Percentiles rank a stretch among this genome's conserved stretches.
Conservation (phyloP, 2,888 invertebrate species). For the Eretmocerus hayati region DNA sequence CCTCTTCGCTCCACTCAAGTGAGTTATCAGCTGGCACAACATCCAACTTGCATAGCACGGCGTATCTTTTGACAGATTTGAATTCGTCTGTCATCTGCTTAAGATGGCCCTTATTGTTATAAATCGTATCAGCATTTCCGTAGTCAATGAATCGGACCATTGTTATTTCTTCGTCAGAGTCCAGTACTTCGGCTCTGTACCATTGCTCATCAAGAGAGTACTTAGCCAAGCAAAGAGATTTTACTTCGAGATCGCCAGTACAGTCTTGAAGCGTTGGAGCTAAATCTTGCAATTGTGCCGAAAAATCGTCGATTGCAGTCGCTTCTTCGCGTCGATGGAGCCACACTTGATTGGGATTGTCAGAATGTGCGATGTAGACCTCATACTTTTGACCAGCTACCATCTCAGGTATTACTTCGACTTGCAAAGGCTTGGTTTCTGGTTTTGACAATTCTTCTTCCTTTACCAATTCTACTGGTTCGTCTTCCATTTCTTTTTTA, state of each 20-base stretch:
- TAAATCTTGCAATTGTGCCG: constrained; percentile 59
- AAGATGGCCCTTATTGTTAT: constrained; percentile 55
- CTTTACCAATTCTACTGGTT: no score
- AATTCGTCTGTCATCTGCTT: constrained; percentile 58
- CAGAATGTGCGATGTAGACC: constrained; percentile 63
- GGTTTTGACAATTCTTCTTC: no score
- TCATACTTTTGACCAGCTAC: constrained; percentile 35
- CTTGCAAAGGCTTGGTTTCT: constrained; percentile 28
- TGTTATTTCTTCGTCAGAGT: constrained; percentile 67
- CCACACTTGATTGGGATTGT: constrained; percentile 71
- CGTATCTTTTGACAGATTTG: constrained; percentile 52
- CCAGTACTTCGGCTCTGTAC: constrained; percentile 87
- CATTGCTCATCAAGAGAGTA: constrained; percentile 79
- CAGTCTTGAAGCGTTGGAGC: constrained; percentile 49
- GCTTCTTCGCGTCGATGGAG: constrained; percentile 58
- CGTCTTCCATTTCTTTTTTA: constrained; percentile 9
- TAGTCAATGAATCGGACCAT: constrained; percentile 73
- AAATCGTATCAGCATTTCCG: constrained; percentile 70
- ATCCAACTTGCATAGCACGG: constrained; percentile 61
- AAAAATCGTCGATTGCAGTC: constrained; percentile 54
- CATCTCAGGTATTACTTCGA: constrained; percentile 31
- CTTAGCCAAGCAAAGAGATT: constrained; percentile 66
- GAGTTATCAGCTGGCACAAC: constrained; percentile 59
- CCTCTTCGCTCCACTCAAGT: constrained; percentile 57
- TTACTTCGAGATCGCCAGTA: constrained; percentile 52